A percentile compares a stretch with the other conserved stretches of the same genome.
phyloP scores from a whole-genome alignment of 35 echinoderm and acorn worm species.

The Ophioderma brevispina region DNA sequence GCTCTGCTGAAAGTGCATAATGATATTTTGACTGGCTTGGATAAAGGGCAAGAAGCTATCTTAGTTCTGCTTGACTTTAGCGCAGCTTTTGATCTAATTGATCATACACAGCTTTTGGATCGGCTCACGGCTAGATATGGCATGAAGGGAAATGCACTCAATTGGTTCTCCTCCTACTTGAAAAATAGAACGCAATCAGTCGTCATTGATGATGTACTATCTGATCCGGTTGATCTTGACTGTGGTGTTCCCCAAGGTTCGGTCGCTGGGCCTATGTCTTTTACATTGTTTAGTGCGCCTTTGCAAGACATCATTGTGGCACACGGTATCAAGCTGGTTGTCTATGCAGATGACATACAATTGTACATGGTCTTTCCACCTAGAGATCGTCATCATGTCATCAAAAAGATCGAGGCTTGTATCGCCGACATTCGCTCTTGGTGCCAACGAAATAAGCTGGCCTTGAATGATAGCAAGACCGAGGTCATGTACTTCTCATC shows the following conservation, averaged over 20 bases:
- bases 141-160: not conserved
- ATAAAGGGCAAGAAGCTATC: conserved; percentile 30
- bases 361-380: not conserved
- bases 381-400: not conserved
- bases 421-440: too few species aligned
- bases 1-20: conserved; percentile 51
- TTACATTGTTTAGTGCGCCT: conserved; percentile 53
- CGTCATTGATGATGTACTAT: conserved; percentile 17
- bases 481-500: too few species aligned
- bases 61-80: conserved; percentile 56
- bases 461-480: too few species aligned
- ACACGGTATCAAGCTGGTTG: conserved; percentile 53
- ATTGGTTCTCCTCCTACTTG: conserved; percentile 33
- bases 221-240: not conserved
- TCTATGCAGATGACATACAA: too few species aligned
- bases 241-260: too few species aligned
- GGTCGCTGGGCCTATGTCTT: conserved; percentile 49
- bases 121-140: not conserved
- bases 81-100: conserved; percentile 67
- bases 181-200: conserved; percentile 6
- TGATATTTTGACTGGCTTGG: conserved; percentile 52
- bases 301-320: conserved; percentile 7
- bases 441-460: too few species aligned
- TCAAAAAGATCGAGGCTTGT: not conserved
- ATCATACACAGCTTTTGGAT: conserved; percentile 6